A percentile compares a stretch with the other conserved stretches of the same genome.
phyloP scores from a whole-genome alignment of 1,140 invertebrate genomes.

The Thaumetopoea pityocampa region DNA sequence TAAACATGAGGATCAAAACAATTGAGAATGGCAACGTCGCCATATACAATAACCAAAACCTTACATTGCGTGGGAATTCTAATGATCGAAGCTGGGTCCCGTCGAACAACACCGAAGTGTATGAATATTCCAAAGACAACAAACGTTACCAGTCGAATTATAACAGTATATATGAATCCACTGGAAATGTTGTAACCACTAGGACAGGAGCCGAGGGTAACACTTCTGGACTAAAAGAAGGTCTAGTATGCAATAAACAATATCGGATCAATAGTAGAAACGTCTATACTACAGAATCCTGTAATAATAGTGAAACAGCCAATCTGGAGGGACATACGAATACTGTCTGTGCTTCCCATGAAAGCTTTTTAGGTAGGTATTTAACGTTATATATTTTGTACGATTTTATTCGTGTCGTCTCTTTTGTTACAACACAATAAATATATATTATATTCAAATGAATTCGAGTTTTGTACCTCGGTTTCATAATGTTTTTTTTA shows the following conservation, averaged over 20 bases:
- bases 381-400: no score
- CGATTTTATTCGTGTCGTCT: no score
- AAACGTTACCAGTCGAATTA: constrained; percentile 30
- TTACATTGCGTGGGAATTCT: constrained; percentile 9
- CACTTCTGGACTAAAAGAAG: constrained; percentile 18
- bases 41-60: constrained; percentile 9
- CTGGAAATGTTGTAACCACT: constrained; percentile 11
- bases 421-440: neutral
- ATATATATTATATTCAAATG: neutral
- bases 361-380: constrained; percentile 33
- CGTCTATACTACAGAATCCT: constrained; percentile 16
- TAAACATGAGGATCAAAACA: constrained; percentile 53
- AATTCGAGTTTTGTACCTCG: neutral
- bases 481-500: neutral
- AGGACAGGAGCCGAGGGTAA: constrained; percentile 12
- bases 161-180: constrained; percentile 26
- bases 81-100: constrained; percentile 31
- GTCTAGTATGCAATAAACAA: constrained; percentile 44
- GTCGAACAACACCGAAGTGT: constrained; percentile 19
- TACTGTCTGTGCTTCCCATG: constrained; percentile 10
- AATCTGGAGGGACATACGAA: constrained; percentile 28
- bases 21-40: constrained; percentile 52
- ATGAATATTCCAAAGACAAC: constrained; percentile 27
- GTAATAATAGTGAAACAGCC: constrained; percentile 15
- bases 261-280: constrained; percentile 44